These are phyloP conservation scores for Xerus inauris DNA, from an alignment of 2,113 vertebrate species.

Conservation along the genomic window DNA sequence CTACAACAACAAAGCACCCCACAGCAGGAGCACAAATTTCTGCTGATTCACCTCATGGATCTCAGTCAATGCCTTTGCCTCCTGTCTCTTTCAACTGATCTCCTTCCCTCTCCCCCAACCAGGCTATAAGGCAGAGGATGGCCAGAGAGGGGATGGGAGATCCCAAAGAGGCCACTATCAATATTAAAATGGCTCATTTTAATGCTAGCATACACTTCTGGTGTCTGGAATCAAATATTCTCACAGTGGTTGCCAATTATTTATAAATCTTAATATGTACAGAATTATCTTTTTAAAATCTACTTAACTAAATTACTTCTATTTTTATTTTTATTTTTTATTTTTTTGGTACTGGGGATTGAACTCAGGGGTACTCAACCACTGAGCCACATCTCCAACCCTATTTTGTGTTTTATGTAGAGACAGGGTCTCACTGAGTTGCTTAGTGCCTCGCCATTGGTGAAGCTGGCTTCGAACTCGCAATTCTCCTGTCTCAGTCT, in stretches of 20 bases:
- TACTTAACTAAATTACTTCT: not conserved
- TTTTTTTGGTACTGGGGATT: too few species aligned
- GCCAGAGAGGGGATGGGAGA: not conserved
- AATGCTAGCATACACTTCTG: not conserved
- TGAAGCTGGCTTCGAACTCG: too few species aligned
- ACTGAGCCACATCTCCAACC: too few species aligned
- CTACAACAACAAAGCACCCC: not conserved
- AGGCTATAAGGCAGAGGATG: not conserved
- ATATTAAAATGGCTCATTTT: not conserved
- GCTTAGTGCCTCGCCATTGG: too few species aligned
- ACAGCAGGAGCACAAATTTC: not conserved
- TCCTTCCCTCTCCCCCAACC: not conserved
- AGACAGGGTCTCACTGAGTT: too few species aligned
- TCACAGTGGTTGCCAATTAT: not conserved
- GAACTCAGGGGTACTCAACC: too few species aligned
- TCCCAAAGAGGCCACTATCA: not conserved
- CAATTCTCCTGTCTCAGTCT: too few species aligned
- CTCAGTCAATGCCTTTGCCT: not conserved
- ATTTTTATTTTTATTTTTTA: too few species aligned
- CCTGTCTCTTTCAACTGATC: rapidly evolving
- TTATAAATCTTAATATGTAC: not conserved
- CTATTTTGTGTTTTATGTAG: too few species aligned
- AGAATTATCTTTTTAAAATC: not conserved
- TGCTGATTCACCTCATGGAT: not conserved
- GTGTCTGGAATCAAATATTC: not conserved